phyloP scores from a whole-genome alignment of 2,888 invertebrate species.

The Mimachlamys varia region DNA sequence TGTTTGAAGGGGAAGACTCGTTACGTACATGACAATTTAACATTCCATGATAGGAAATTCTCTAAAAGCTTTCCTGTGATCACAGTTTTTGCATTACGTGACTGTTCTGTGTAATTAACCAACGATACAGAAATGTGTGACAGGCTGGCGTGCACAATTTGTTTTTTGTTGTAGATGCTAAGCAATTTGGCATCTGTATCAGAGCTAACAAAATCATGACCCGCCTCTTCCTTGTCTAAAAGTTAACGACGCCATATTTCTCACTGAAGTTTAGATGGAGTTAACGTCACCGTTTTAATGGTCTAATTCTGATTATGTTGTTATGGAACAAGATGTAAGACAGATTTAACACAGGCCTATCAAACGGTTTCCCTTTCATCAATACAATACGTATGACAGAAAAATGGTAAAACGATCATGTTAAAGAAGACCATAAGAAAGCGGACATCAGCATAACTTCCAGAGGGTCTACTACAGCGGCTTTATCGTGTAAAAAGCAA shows the following conservation, averaged over 20 bases:
- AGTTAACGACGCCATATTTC: no score
- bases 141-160: not conserved
- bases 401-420: no score
- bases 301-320: no score
- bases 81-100: not conserved
- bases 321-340: no score
- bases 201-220: not conserved
- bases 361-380: no score
- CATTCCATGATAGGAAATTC: not conserved
- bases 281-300: no score
- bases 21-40: not conserved
- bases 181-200: not conserved
- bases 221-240: no score
- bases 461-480: not conserved
- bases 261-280: no score
- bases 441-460: not conserved
- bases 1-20: not conserved
- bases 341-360: no score
- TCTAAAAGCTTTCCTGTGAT: not conserved
- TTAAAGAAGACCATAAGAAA: no score
- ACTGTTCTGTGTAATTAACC: not conserved
- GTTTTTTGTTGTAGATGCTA: not conserved
- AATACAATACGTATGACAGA: no score
- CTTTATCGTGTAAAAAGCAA: not conserved
- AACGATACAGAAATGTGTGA: not conserved